Base-by-base conservation (phyloP, 1,140 invertebrate genomes). In the Camponotus pennsylvanicus region DNA sequence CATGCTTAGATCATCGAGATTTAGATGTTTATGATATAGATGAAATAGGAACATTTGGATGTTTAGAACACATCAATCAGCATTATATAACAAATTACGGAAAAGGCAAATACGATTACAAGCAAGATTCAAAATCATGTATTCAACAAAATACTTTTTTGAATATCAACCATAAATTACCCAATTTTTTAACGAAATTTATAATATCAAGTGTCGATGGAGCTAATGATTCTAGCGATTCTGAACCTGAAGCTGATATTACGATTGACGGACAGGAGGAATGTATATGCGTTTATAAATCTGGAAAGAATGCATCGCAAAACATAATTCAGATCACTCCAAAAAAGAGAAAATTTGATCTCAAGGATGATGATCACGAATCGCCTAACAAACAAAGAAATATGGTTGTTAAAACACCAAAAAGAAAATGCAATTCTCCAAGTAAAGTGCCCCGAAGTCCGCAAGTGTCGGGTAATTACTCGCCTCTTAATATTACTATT, bases 401-500 rank as follows among this genome's bases (percentile, higher is more conserved):
- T 61, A 55, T 21, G 2, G 34, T n/a, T 21, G 13, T 15, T 75
- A n/a, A 13, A 52, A 61, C 78, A 4, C 75, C 84, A 18, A 64
- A 71, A 73, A 86, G 78, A 83, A 90, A 76, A 78, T 77, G 70
- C 32, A 15, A 34, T 52, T 90, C 91, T 37, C 88, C 92, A 13
- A 77, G 13, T n/a, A 92, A 91, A 90, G 32, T 15, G n/a, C 76
- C 15, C 85, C 84, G 67, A 32, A 93, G 89, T 77, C 91, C 73
- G 13, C 40, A 64, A 3, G 37, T 32, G 7, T 86, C 90, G 7
- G 86, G 90, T 88, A 93, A 86, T 83, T 94, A 95, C 90, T 91
- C 93, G 37, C 92, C 94, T 0, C 89, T 95, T 34, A 90, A 93
- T 89, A 89, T 95, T 78, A 90, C 86, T 84, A 86, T 94, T 57